These are phyloP conservation scores for Odontocolon sp. DNA, from an alignment of 2,888 invertebrate species.

Conservation along the genomic window DNA sequence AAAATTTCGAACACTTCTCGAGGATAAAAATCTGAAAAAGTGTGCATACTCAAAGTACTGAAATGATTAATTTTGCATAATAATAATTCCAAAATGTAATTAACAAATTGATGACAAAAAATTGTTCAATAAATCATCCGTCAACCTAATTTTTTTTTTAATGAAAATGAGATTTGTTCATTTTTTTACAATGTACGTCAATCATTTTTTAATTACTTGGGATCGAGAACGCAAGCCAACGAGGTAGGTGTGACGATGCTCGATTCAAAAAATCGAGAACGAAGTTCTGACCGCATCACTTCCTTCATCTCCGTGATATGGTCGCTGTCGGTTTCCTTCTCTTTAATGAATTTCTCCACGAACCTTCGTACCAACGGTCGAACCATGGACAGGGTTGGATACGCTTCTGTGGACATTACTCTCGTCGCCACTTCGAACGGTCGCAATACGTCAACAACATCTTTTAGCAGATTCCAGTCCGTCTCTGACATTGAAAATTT, in stretches of 20 bases:
- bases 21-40: no score
- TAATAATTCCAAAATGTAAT: no score
- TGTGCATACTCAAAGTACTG: no score
- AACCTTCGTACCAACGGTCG: constrained; percentile 10
- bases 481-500: background rate
- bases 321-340: background rate
- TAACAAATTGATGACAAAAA: no score
- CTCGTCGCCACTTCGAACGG: background rate
- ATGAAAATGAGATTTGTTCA: no score
- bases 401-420: background rate
- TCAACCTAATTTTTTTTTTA: no score
- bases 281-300: background rate
- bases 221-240: constrained; percentile 65
- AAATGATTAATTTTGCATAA: no score
- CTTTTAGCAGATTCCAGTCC: background rate
- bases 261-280: background rate
- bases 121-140: no score
- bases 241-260: constrained; percentile 47
- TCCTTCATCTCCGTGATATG: background rate
- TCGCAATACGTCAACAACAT: background rate
- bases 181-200: background rate
- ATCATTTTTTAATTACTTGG: constrained; percentile 15
- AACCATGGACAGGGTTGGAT: constrained; percentile 3
- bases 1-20: no score
- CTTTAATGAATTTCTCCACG: background rate